Percentiles rank a stretch among this genome's conserved stretches.
Evolutionary conservation across 2,888 invertebrate species (phyloP).

Genomic region (Mythimna albipuncta): DNA sequence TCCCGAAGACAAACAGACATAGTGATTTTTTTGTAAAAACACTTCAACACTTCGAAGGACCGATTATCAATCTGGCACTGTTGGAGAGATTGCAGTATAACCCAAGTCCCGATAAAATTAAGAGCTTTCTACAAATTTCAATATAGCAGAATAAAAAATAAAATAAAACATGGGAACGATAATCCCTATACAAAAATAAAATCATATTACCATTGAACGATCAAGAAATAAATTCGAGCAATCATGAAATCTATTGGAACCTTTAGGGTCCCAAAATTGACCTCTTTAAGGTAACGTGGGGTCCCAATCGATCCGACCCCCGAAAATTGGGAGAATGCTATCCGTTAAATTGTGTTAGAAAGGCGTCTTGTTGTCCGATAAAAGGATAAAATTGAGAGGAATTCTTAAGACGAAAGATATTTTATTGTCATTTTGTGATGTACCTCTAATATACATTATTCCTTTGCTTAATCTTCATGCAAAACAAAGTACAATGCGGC

Average conservation of each 20-base stretch:
- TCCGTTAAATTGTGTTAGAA: slow-evolving; percentile 39
- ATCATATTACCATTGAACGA: slow-evolving; percentile 23
- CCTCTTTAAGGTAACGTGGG: slow-evolving; percentile 29
- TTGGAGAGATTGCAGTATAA: too few species aligned
- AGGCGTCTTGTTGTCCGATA: slow-evolving; percentile 8
- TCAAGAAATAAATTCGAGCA: slow-evolving; percentile 49
- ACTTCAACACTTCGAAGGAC: too few species aligned
- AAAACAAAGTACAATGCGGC: too few species aligned
- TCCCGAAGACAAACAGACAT: too few species aligned
- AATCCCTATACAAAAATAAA: slow-evolving; percentile 7
- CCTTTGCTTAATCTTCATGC: too few species aligned
- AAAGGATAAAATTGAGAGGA: slow-evolving; percentile 6
- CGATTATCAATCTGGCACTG: too few species aligned
- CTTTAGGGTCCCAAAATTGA: slow-evolving; percentile 37
- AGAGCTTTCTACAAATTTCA: too few species aligned
- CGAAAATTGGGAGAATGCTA: slow-evolving; percentile 45
- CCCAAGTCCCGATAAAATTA: too few species aligned
- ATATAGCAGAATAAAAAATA: neutral
- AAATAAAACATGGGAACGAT: neutral
- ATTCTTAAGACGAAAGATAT: neutral
- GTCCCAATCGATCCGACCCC: slow-evolving; percentile 51
- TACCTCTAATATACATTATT: too few species aligned
- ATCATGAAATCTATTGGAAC: slow-evolving; percentile 33
- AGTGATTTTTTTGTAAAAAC: too few species aligned
- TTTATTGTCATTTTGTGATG: neutral